Percentiles rank a stretch among this genome's conserved stretches.
These are phyloP conservation scores for Platanista minor DNA, from an alignment of 2,113 vertebrate species.

Conservation along the genomic window DNA sequence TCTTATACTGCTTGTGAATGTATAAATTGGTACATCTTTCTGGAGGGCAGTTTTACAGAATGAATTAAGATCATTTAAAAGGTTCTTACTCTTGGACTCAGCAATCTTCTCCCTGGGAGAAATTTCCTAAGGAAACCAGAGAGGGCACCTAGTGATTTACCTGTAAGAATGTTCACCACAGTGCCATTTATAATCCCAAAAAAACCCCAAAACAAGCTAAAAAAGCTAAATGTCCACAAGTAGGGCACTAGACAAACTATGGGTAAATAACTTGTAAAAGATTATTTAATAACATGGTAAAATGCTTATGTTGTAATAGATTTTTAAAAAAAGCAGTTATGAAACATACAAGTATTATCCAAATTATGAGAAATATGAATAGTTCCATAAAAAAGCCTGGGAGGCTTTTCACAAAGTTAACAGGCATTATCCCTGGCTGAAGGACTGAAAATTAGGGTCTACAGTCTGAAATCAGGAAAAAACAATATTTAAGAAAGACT, in stretches of 20 bases:
- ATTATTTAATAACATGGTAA: not conserved
- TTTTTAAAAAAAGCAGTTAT: not conserved
- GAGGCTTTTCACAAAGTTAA: not conserved
- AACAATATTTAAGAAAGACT: not conserved
- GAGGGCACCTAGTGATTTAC: not conserved
- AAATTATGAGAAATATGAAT: not conserved
- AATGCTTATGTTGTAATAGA: not conserved
- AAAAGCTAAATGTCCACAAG: not conserved
- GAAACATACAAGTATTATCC: not conserved
- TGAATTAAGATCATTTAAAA: not conserved
- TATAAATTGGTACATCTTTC: accelerated
- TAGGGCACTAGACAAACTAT: not conserved
- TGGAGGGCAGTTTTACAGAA: not conserved
- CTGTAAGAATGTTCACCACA: not conserved
- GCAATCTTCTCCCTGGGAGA: not conserved
- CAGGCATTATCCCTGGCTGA: not conserved
- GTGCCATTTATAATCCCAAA: not conserved
- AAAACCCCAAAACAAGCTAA: not conserved
- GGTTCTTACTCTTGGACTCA: not conserved
- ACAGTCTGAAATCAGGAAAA: not conserved
- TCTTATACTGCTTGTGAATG: not conserved
- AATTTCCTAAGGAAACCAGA: not conserved
- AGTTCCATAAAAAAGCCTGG: not conserved
- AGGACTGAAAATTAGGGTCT: not conserved
- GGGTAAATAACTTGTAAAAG: not conserved